Percentiles rank a stretch among this genome's conserved stretches.
These are phyloP conservation scores for Phodopus roborovskii DNA, from an alignment of 2,113 vertebrate species.

Conservation along the genomic window DNA sequence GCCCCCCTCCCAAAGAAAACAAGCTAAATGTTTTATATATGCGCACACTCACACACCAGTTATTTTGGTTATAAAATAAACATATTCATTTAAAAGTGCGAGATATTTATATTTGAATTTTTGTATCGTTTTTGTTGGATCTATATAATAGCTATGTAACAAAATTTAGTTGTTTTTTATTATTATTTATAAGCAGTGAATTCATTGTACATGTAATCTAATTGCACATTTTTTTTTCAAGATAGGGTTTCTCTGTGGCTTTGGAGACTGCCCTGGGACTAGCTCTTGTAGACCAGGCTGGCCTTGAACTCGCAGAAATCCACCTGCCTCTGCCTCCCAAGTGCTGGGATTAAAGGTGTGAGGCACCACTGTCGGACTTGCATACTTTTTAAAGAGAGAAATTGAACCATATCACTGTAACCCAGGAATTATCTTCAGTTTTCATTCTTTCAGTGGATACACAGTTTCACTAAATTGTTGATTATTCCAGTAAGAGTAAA, in stretches of 20 bases:
- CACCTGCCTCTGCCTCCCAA: too few relatives aligned
- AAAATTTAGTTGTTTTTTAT: neutral
- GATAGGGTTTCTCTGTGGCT: too few relatives aligned
- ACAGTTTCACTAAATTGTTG: neutral
- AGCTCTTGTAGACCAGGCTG: too few relatives aligned
- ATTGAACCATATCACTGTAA: neutral
- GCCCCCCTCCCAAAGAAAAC: too few relatives aligned
- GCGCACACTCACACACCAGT: neutral
- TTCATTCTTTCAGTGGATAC: neutral
- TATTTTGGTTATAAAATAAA: conserved; percentile 20
- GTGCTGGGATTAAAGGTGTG: too few relatives aligned
- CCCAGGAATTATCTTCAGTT: neutral
- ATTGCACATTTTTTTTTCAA: too few relatives aligned
- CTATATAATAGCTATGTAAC: neutral
- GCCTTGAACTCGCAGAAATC: too few relatives aligned
- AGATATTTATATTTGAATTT: neutral
- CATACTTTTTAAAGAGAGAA: neutral
- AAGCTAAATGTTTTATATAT: too few relatives aligned
- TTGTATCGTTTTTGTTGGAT: neutral
- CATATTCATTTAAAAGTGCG: neutral
- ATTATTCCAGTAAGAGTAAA: neutral
- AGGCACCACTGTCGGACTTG: too few relatives aligned
- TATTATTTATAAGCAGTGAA: conserved; percentile 4
- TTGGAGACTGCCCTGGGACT: too few relatives aligned
- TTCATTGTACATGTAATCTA: neutral